Base-by-base conservation (phyloP, 1,140 invertebrate species). In the Andricus grossulariae region DNA sequence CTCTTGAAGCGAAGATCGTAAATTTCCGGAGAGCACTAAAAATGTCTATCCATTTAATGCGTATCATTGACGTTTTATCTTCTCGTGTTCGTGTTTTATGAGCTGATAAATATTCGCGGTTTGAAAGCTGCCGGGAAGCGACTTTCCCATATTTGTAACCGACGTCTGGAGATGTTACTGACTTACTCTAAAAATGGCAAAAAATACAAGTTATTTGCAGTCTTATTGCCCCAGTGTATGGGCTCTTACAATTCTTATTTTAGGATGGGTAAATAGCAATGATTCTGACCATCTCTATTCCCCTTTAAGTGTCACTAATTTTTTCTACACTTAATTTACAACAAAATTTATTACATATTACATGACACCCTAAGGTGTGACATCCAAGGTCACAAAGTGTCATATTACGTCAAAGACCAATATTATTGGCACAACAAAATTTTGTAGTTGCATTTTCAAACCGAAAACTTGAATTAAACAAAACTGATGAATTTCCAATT, bases 61-160 rank as follows among this genome's bases (percentile, higher is more conserved):
- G 60, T 66, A 66, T 66, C 60, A 66, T 66, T 66, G 60, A 66
- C 60, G 60, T 66, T 66, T 66, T 66, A 66, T 66, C 60, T 66
- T 45, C 60, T 66, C 60, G 25, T 66, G 60, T 66, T 66, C 25
- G 60, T 66, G 60, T 66, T 66, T 66, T 66, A 66, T 66, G 60
- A 66, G 60, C 60, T 66, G 60, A 66, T 66, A 66, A 66, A 66
- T 66, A 66, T 66, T 66, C 60, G 60, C 60, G 60, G 60, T 66
- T 66, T 66, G 60, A 66, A 66, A 66, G 60, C 25, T 66, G 60
- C 32, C 60, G 60, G 60, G 60, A 66, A 66, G 60, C 32, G 60
- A 66, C 21, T 66, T 66, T 66, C 60, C 60, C 60, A 66, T 66
- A 66, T 66, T 66, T 66, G 60, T 66, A 66, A 66, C 60, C 60